Percentiles rank a stretch among this genome's conserved stretches.
These are phyloP conservation scores for Trissolcus brochymenae DNA, from an alignment of 2,888 invertebrate genomes.

Conservation along the genomic window DNA sequence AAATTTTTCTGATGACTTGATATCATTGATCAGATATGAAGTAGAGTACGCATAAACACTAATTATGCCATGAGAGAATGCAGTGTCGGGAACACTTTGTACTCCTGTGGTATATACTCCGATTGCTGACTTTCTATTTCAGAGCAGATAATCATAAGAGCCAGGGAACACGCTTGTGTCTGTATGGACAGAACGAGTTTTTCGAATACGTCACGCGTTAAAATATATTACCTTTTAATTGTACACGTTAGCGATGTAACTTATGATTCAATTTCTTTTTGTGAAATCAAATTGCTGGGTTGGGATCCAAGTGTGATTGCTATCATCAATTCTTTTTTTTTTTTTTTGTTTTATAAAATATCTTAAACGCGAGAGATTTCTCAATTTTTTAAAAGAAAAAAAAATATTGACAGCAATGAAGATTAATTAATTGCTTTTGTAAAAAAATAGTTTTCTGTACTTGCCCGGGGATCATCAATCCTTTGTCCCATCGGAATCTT, in stretches of 20 bases:
- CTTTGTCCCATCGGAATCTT: slow-evolving; percentile 92
- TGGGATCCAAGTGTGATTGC: slow-evolving; percentile 1
- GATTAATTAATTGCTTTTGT: background rate
- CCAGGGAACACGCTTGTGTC: background rate
- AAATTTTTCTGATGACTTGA: slow-evolving; percentile 13
- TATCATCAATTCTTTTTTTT: too few species aligned
- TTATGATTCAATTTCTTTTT: slow-evolving; percentile 21
- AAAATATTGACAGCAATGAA: background rate
- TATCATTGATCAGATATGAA: slow-evolving; percentile 24
- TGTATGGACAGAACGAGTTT: slow-evolving; percentile 18
- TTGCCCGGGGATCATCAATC: slow-evolving; percentile 89
- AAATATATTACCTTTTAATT: slow-evolving; percentile 23
- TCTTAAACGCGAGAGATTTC: too few species aligned
- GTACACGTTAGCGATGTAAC: slow-evolving; percentile 13
- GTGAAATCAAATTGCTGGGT: slow-evolving; percentile 13
- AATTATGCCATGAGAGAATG: slow-evolving; percentile 34
- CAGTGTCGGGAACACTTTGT: slow-evolving; percentile 5
- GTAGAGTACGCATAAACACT: slow-evolving; percentile 22
- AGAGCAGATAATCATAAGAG: slow-evolving; percentile 27
- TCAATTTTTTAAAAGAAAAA: too few species aligned
- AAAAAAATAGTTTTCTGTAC: slow-evolving; percentile 71
- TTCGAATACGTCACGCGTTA: background rate
- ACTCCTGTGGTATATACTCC: slow-evolving; percentile 2
- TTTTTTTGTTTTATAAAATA: too few species aligned
- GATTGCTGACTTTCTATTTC: slow-evolving; percentile 28